Evolutionary conservation across 2,888 invertebrate species (phyloP), one percentile per base, ranked within the genome.

Genomic region (Hypolimnas misippus): DNA sequence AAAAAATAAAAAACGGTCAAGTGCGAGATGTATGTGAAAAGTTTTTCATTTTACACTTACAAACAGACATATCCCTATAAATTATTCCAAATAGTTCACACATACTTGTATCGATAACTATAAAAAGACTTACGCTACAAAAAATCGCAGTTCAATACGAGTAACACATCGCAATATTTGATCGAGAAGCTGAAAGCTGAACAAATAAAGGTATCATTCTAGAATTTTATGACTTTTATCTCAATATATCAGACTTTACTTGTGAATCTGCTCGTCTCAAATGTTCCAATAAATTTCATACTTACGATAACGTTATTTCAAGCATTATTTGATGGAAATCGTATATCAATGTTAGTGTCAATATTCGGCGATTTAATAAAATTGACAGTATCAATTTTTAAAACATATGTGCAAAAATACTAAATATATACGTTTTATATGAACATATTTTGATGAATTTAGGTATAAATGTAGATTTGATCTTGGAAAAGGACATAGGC

Each of bases 201-300:
- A 25, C 49, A 49, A 49, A 49, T 49, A 49, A 14, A 49, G 21
- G 12, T 49, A 25, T 49, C 25, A 14, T 40, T 10, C 25, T 17
- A 49, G 49, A 49, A 49, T 49, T 49, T n/a, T 49, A 49, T 49
- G 25, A 21, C 21, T 49, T 25, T 49, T n/a, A 49, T 49, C n/a
- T 25, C 25, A 7, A 25, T 49, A 25, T 4, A 25, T 49, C 25
- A 12, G 44, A 44, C 40, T 40, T 40, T 40, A 40, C 16, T 14
- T 40, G 14, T 40, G 14, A 40, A 40, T 14, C 16, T 14, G 16
- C 5, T 40, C 40, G 14, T 40, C n/a, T 14, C 40, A 14, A 16
- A 40, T 40, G 16, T 40, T 40, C 7, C 40, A 40, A 1, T 14
- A 25, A 25, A 2, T 16, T 7, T n/a, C 38, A 14, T 5, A 25